These are phyloP conservation scores for Triplophysa siluroides DNA, from an alignment of 2,113 vertebrate genomes.

Conservation along the genomic window DNA sequence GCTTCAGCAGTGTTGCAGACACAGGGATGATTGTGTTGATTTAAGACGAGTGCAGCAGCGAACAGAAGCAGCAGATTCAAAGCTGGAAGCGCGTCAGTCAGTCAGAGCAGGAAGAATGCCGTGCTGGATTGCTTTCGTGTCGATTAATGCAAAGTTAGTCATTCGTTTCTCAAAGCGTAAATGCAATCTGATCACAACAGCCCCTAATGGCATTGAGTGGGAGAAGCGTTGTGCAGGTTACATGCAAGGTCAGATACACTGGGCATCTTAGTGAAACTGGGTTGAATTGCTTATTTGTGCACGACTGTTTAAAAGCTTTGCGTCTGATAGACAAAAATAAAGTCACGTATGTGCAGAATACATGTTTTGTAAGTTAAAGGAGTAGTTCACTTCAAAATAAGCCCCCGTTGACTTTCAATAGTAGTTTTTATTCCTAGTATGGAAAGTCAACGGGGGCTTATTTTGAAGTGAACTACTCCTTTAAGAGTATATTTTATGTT, in stretches of 20 bases:
- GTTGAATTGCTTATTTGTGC: constrained; percentile 64
- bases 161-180: constrained; percentile 55
- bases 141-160: constrained; percentile 64
- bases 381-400: too few relatives aligned
- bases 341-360: too few relatives aligned
- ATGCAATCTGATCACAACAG: constrained; percentile 51
- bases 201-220: constrained; percentile 36
- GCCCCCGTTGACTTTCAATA: too few relatives aligned
- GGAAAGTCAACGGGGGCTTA: too few relatives aligned
- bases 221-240: constrained; percentile 46
- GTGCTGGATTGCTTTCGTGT: constrained; percentile 2
- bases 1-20: constrained; percentile 39
- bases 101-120: constrained; percentile 28
- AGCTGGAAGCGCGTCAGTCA: constrained; percentile 56
- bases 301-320: constrained; percentile 60
- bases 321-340: neutral
- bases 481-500: too few relatives aligned
- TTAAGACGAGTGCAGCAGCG: constrained; percentile 58
- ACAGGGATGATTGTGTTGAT: neutral
- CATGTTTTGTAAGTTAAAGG: too few relatives aligned
- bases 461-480: too few relatives aligned
- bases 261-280: constrained; percentile 49
- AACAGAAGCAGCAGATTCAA: constrained; percentile 69
- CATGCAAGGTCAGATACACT: constrained; percentile 56
- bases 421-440: too few relatives aligned